These are phyloP conservation scores for Biston stratarius DNA, from an alignment of 2,888 invertebrate species.

Conservation along the genomic window DNA sequence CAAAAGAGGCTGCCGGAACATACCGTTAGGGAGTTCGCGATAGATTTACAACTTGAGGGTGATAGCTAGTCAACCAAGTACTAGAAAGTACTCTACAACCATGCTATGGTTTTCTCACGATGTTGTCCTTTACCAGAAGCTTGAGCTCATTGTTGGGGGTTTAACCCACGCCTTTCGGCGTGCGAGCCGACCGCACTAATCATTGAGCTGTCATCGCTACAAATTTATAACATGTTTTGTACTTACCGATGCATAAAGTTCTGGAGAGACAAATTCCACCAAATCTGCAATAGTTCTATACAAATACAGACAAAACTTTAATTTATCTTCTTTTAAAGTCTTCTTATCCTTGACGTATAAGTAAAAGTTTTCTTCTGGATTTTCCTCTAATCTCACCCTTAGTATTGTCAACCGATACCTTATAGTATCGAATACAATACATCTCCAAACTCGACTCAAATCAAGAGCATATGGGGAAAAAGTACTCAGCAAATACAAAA, in stretches of 20 bases:
- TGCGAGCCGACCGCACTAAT: too few species aligned
- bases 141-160: too few species aligned
- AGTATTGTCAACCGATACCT: conserved; percentile 68
- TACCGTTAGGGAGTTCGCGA: too few species aligned
- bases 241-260: conserved; percentile 72
- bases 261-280: conserved; percentile 67
- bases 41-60: too few species aligned
- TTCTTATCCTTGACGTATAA: conserved; percentile 69
- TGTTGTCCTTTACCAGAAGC: too few species aligned
- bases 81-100: too few species aligned
- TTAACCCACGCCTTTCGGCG: too few species aligned
- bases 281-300: conserved; percentile 71
- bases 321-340: conserved; percentile 64
- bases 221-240: too few species aligned
- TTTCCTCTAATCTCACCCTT: conserved; percentile 65
- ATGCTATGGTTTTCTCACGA: too few species aligned
- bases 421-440: conserved; percentile 65
- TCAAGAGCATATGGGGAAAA: conserved; percentile 70
- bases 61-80: too few species aligned
- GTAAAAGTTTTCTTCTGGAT: conserved; percentile 61
- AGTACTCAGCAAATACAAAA: conserved; percentile 58
- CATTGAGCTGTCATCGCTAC: too few species aligned
- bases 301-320: conserved; percentile 63
- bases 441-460: conserved; percentile 74
- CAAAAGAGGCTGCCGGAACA: too few species aligned